These are phyloP conservation scores for Latrodectus elegans DNA, from an alignment of 2,888 invertebrate genomes.

Conservation along the genomic window DNA sequence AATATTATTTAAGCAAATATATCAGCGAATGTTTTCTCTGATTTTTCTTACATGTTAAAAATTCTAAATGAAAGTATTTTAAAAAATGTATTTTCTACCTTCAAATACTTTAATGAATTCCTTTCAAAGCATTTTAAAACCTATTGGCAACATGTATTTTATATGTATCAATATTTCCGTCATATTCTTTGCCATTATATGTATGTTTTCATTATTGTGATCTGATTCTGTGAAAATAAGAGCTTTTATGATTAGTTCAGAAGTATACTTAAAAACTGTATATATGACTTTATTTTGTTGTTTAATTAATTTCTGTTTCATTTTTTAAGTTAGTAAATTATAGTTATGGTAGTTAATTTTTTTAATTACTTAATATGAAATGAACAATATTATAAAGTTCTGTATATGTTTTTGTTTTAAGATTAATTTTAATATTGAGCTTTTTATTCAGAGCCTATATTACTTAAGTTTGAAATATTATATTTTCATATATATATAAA, in stretches of 20 bases:
- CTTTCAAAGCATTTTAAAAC: no score
- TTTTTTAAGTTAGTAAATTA: background rate
- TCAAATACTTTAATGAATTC: background rate
- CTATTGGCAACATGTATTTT: background rate
- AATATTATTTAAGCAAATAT: no score
- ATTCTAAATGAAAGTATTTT: background rate
- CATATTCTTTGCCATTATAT: background rate
- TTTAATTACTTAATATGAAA: background rate
- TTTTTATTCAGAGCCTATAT: background rate
- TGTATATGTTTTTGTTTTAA: background rate
- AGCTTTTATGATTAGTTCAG: background rate
- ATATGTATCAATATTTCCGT: background rate
- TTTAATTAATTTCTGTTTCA: background rate
- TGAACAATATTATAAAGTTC: background rate
- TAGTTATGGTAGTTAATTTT: background rate
- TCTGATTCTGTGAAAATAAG: conserved; percentile 1
- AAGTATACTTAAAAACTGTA: background rate
- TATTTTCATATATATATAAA: no score
- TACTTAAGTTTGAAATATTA: no score
- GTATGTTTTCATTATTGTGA: background rate
- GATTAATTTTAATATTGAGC: background rate
- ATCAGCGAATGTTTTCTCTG: no score
- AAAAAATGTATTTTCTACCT: background rate
- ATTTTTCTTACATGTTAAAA: background rate
- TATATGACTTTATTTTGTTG: background rate